Base-by-base conservation (phyloP, 2,888 invertebrate genomes). In the Empis livida region DNA sequence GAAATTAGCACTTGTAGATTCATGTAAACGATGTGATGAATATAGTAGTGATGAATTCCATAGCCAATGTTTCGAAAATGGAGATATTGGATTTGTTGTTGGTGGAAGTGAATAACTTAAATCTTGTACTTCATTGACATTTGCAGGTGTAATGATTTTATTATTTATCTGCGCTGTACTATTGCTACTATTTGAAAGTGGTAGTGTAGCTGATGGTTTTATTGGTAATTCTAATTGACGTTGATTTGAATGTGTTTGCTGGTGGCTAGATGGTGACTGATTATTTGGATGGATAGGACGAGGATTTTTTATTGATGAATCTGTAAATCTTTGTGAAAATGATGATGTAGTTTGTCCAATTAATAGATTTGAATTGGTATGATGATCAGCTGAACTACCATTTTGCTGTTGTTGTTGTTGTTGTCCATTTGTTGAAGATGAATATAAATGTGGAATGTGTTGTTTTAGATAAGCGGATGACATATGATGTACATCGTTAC, bases 11-110 rank as follows among this genome's bases (percentile, higher is more conserved):
- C 43, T 49, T 31, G 49, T 53, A 20, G 59, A 54, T 53, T 65
- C 62, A 53, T 63, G 56, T 49, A 62, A 35, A 48, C 67, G 54
- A 51, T 64, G 54, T 45, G 65, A 55, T 23, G 67, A 64, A 53
- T 70, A 70, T 15, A 70, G 57, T 3, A 70, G 50, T 9, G 67
- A 67, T 3, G 68, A 64, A 54, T 68, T 70, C 70, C 70, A 70
- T 15, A 70, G 59, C 70, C 70, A 70, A 53, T 70, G 69, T 42
- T 70, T 70, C 47, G 67, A 62, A 35, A 69, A 54, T 11, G 57
- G 51, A 13, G 54, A 48, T 8, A 56, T 49, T 27, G 52, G 51
- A 44, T 47, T 49, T 30, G 55, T 48, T 23, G 56, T 53, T 20
- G 53, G 39, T 11, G 64, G 58, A 14, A 20, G 9, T 44, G 62